Evolutionary conservation across 2,113 vertebrate species (phyloP), one percentile per base, ranked within the genome.

Genomic region (Zapornia atra): DNA sequence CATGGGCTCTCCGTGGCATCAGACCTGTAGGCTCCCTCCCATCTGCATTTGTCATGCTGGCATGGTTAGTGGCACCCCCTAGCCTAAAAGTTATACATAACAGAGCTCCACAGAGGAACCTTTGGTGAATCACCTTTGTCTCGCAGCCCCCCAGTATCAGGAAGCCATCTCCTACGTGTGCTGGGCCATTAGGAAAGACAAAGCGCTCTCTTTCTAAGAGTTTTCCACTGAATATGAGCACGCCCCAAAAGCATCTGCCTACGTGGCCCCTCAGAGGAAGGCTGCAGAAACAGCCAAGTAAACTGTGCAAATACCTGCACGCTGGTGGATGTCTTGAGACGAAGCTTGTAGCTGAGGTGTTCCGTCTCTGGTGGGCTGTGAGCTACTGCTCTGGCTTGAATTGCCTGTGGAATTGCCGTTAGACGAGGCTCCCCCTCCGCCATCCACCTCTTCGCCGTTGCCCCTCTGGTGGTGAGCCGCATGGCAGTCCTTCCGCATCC

Each of bases 401-500:
- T 98, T 98, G 3, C 98, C 98, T 2, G 98, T 97, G 13, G 98
- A 98, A 53, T 98, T 98, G 90, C 97, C 95, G 90, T 98, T 97
- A 22, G 98, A 95, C 0, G 98, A 96, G 10, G 98, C 98, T 0
- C 98, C 98, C 9, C 96, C 97, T 6, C 97, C 97, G 6, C 98
- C 98, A 4, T 99, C 99, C 51, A 94, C 97, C 5, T 99, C 99
- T 70, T 99, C 99, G 53, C 96, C 97, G 69, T 98, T 98, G 34
- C 98, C 98, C 6, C 98, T 97, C 6, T 98, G 98, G 4, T 98
- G 98, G 91, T 99, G 99, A 97, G 98, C 98, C 33, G 98, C 98
- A 3, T 99, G 97, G 92, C 99, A 99, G 95, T 99, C 99, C 96
- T 99, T 99, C 56, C 98, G 98, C 97, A 99, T 98, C 57, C 99